These are phyloP conservation scores for Desmophyllum pertusum DNA, from an alignment of 92 coral and sea anemone species.

Conservation along the genomic window DNA sequence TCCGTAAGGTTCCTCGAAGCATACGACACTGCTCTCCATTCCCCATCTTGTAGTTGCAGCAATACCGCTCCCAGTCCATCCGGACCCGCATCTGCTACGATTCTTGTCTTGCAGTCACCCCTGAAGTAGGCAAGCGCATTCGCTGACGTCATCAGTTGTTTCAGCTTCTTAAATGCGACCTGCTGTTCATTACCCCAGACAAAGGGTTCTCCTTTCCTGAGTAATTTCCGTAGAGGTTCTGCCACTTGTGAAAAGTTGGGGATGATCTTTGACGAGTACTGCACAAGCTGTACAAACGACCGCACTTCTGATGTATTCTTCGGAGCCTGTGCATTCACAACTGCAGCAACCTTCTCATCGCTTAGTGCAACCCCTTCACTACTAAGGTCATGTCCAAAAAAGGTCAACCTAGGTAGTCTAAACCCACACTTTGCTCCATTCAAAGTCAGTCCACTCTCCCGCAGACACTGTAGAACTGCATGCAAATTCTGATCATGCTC, in stretches of 20 bases:
- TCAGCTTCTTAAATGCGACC: conserved; percentile 42
- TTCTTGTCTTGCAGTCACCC: conserved; percentile 37
- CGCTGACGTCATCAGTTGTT: conserved; percentile 42
- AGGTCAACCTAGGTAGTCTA: conserved; percentile 45
- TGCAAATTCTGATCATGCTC: conserved; percentile 48
- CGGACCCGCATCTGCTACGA: conserved; percentile 65
- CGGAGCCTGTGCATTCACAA: conserved; percentile 50
- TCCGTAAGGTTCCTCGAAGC: conserved; percentile 59
- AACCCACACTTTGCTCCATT: conserved; percentile 59
- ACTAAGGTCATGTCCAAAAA: conserved; percentile 66
- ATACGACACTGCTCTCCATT: conserved; percentile 67
- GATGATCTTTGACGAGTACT: conserved; percentile 50
- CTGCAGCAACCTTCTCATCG: conserved; percentile 56
- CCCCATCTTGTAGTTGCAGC: conserved; percentile 46
- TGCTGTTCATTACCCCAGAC: conserved; percentile 45
- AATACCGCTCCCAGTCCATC: conserved; percentile 63
- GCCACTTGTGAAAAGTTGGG: conserved; percentile 49
- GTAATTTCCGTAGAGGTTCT: conserved; percentile 40
- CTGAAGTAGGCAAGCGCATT: conserved; percentile 52
- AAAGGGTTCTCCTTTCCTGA: conserved; percentile 49
- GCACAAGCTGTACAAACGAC: conserved; percentile 60
- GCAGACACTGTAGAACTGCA: too few relatives aligned
- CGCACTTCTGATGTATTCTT: conserved; percentile 42
- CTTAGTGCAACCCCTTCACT: conserved; percentile 56
- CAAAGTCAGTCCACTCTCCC: too few relatives aligned